Evolutionary conservation across 2,797 vertebrate genomes (phyloP).

Genomic region (Propithecus deckenii): DNA sequence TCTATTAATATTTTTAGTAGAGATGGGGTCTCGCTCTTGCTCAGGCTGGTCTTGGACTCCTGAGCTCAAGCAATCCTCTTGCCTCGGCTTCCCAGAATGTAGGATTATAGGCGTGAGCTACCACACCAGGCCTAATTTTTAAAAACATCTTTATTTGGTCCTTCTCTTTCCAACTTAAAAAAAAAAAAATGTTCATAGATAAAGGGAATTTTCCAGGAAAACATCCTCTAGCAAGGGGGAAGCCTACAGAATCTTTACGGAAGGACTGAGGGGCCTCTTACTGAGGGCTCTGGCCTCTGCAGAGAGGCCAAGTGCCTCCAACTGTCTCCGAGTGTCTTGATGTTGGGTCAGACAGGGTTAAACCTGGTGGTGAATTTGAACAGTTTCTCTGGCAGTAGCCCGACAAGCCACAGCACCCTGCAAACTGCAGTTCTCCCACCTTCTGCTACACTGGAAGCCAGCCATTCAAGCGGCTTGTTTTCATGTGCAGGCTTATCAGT

Average conservation of each 20-base stretch:
- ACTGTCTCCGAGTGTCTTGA: background rate
- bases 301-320: background rate
- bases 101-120: too few relatives aligned
- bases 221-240: background rate
- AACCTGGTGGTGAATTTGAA: background rate
- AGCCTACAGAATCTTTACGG: background rate
- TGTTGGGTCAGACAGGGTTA: background rate
- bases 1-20: too few relatives aligned
- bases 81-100: too few relatives aligned
- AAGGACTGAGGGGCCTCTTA: background rate
- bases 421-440: background rate
- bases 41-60: too few relatives aligned
- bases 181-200: background rate
- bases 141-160: background rate
- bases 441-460: background rate
- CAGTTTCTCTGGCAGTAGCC: background rate
- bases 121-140: background rate
- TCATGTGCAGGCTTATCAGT: background rate
- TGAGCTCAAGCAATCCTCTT: too few relatives aligned
- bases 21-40: too few relatives aligned
- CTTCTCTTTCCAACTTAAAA: conserved; percentile 8
- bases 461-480: background rate
- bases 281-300: background rate
- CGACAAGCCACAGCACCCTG: background rate
- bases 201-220: background rate